Base-by-base conservation (phyloP, 2,888 invertebrate genomes). In the Barypeithes pellucidus region DNA sequence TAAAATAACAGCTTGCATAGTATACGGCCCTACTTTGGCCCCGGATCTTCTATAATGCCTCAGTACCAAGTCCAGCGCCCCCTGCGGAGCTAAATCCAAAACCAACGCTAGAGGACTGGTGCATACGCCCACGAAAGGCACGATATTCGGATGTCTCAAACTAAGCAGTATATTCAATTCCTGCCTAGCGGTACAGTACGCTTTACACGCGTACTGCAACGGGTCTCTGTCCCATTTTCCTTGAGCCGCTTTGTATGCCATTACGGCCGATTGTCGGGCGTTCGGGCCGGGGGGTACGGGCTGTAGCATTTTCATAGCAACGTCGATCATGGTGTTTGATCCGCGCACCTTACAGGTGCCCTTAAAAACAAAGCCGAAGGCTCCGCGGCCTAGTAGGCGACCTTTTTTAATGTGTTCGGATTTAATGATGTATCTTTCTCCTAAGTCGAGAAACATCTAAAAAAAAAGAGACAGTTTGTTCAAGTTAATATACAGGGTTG, bases 211-310 rank as follows among this genome's bases (percentile, higher is more conserved):
- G 75, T 95, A 95, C 82, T 98, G 95, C 29, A 94, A 86, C 0
- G 98, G 96, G 84, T 97, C 97, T 39, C 97, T 90, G 81, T 95
- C 95, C 98, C 98, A 98, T 82, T 97, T 96, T 39, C 95, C 93
- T 90, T 92, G 86, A n/a, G 85, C 85, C 2, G 85, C 80, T 77
- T 85, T 86, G 67, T 83, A 86, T 0, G 86, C 86, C 50, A 85
- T 82, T 8, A 90, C 80, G 2, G 92, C 93, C 0, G 92, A 92
- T 66, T 90, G 89, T 61, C 90, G 87, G 0, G 92, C 91, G 79
- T 90, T 90, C n/a, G 89, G 87, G 1, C 93, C 96, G 1, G 97
- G 97, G 72, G 95, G 94, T 9, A 97, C 95, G 0, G 98, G 98
- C 85, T 98, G 97, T 71, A 98, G 86, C 91, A 98, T 96, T 87